Conservation (phyloP, 2,888 invertebrate species). For the Gastrophysa polygoni region DNA sequence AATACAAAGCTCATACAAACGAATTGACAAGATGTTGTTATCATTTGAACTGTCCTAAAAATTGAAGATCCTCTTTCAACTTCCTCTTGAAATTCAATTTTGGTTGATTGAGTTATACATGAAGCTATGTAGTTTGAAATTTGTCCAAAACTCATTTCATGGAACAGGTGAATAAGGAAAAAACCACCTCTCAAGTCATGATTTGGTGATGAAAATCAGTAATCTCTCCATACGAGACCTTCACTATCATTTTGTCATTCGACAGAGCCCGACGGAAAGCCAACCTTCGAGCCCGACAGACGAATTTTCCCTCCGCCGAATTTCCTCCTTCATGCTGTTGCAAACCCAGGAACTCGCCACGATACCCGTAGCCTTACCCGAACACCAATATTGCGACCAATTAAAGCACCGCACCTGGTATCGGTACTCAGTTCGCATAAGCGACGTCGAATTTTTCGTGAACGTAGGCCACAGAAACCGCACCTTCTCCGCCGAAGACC, state of each 20-base stretch:
- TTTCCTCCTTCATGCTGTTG: constrained; percentile 65
- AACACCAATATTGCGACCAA: constrained; percentile 46
- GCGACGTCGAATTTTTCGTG: constrained; percentile 60
- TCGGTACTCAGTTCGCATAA: constrained; percentile 64
- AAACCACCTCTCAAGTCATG: too few species aligned
- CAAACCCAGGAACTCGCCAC: constrained; percentile 57
- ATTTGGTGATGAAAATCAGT: too few species aligned
- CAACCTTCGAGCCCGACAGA: constrained; percentile 58
- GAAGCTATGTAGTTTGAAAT: too few species aligned
- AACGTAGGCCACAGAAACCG: constrained; percentile 67
- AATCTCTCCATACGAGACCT: not conserved
- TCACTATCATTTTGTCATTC: not conserved
- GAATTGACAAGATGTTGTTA: too few species aligned
- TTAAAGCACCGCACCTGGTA: constrained; percentile 65
- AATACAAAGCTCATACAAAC: too few species aligned
- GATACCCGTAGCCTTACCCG: constrained; percentile 27
- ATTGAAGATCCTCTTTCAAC: too few species aligned
- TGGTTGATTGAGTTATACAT: too few species aligned
- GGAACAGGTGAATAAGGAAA: too few species aligned
- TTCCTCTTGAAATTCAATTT: too few species aligned
- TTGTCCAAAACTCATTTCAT: too few species aligned
- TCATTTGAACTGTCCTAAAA: too few species aligned
- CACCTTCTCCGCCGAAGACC: constrained; percentile 70
- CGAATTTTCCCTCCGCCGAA: constrained; percentile 64
- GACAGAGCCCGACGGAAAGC: constrained; percentile 56